These are phyloP conservation scores for Chrysocyon brachyurus DNA, from an alignment of 2,797 vertebrate genomes.

Conservation along the genomic window DNA sequence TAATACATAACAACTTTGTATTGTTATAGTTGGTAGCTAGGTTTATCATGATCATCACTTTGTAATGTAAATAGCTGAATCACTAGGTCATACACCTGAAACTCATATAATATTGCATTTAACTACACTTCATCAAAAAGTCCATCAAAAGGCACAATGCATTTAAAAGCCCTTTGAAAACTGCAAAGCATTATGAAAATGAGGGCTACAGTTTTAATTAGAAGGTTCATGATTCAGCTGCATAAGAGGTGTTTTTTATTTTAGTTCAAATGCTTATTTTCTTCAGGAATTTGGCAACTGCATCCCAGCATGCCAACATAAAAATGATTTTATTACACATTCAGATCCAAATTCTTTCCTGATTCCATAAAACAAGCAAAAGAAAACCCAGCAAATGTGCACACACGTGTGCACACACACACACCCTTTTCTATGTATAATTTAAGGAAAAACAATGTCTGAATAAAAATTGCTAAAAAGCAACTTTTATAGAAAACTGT, in stretches of 20 bases:
- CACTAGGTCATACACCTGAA: background rate
- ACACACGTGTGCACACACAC: background rate
- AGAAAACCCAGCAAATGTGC: background rate
- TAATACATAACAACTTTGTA: background rate
- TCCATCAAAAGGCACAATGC: background rate
- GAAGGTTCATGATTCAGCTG: background rate
- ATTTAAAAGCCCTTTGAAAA: conserved; percentile 42
- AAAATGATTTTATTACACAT: background rate
- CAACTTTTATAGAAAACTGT: conserved; percentile 67
- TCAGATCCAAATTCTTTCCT: background rate
- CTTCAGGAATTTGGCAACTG: conserved; percentile 17
- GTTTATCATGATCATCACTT: background rate
- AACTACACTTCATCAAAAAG: background rate
- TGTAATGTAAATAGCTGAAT: background rate
- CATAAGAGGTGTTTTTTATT: background rate
- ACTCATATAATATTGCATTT: background rate
- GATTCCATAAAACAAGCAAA: background rate
- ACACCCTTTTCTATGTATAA: background rate
- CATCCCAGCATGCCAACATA: background rate
- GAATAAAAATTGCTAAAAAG: conserved; percentile 77
- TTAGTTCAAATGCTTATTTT: conserved; percentile 19
- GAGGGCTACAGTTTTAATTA: background rate
- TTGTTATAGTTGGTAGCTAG: background rate
- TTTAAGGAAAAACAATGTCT: conserved; percentile 43
- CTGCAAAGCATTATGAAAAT: background rate